phyloP scores from a whole-genome alignment of 2,888 invertebrate species.

The Mesorhabditis sp. region DNA sequence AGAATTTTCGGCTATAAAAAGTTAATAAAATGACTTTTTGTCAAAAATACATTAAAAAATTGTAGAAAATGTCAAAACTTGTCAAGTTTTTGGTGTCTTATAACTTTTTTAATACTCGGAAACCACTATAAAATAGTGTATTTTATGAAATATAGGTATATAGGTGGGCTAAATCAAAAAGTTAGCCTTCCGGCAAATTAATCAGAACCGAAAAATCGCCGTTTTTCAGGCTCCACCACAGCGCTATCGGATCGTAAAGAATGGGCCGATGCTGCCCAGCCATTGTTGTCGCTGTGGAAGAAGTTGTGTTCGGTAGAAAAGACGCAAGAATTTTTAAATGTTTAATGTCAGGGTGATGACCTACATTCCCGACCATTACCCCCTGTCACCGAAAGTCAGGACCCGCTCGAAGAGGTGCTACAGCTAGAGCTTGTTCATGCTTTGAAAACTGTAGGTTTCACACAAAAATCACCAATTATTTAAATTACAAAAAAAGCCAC shows the following conservation, averaged over 20 bases:
- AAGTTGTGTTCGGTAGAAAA: conserved; percentile 65
- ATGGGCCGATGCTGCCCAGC: conserved; percentile 69
- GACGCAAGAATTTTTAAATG: not conserved
- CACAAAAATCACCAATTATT: not conserved
- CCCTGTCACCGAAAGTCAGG: conserved; percentile 53
- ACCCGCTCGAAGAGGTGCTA: conserved; percentile 68
- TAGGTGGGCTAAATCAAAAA: not conserved
- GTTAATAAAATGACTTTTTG: no score
- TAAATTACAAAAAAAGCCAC: not conserved
- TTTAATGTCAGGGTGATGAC: not conserved
- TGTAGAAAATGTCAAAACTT: no score
- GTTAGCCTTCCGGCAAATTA: no score
- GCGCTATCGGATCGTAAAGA: conserved; percentile 63
- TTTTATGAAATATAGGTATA: not conserved
- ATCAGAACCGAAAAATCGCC: not conserved
- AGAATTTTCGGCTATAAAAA: no score
- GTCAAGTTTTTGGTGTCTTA: not conserved
- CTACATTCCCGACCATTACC: conserved; percentile 10
- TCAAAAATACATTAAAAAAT: no score
- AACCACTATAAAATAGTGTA: not conserved
- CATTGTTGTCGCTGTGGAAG: conserved; percentile 78
- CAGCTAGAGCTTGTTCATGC: conserved; percentile 68
- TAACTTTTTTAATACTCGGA: conserved; percentile 13
- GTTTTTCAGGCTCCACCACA: conserved; percentile 49
- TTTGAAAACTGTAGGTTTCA: conserved; percentile 62